phyloP scores from a whole-genome alignment of 2,888 invertebrate genomes.

The Xestia rhomboidea region DNA sequence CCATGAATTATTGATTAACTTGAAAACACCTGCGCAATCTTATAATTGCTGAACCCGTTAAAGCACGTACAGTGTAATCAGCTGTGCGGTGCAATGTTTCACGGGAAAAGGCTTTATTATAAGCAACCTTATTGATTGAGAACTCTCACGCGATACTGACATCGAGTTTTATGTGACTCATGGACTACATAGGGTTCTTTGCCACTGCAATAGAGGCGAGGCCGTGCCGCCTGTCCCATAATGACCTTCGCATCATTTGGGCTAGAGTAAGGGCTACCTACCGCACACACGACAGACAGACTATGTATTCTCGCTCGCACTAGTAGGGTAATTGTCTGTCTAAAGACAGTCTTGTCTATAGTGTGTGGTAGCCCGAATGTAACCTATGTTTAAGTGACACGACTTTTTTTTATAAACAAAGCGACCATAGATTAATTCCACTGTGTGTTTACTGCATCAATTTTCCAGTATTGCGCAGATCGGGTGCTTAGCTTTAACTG shows the following conservation, averaged over 20 bases:
- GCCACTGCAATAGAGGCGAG: conserved; percentile 58
- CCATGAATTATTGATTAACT: conserved; percentile 34
- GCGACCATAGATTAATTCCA: not conserved
- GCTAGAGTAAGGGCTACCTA: conserved; percentile 29
- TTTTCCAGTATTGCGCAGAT: conserved; percentile 12
- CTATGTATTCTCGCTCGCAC: no score
- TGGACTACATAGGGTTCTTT: conserved; percentile 60
- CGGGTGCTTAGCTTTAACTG: not conserved
- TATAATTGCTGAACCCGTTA: conserved; percentile 47
- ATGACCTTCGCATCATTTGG: conserved; percentile 42
- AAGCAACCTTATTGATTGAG: conserved; percentile 61
- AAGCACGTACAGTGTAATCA: conserved; percentile 59
- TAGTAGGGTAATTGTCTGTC: no score
- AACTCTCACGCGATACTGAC: conserved; percentile 61
- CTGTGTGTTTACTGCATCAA: not conserved
- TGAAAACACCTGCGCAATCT: conserved; percentile 55
- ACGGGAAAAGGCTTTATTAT: conserved; percentile 59
- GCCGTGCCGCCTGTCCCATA: conserved; percentile 40
- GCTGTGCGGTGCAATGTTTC: conserved; percentile 58
- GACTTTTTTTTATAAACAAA: conserved; percentile 48
- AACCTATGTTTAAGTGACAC: conserved; percentile 41
- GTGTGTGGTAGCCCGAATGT: no score
- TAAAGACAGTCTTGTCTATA: no score
- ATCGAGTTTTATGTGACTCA: conserved; percentile 65
- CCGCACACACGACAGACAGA: no score